Evolutionary conservation across 2,797 vertebrate species (phyloP).

Genomic region (Hylomyscus alleni): DNA sequence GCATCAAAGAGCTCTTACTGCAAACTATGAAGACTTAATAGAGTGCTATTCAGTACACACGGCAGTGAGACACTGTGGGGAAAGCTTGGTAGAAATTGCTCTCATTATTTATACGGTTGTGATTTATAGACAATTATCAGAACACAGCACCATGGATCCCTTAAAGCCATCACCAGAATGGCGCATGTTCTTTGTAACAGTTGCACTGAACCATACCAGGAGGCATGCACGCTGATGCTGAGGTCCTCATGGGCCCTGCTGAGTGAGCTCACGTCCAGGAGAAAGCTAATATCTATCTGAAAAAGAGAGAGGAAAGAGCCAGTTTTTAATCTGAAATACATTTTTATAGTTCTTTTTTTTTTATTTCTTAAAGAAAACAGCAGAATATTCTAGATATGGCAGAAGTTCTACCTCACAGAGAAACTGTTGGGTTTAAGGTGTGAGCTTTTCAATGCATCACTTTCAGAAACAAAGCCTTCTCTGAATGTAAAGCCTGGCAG

Average conservation of each 20-base stretch:
- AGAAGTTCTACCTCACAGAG: background rate
- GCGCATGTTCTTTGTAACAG: background rate
- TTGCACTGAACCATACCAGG: constrained; percentile 90
- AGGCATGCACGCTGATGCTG: constrained; percentile 90
- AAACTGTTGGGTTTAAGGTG: background rate
- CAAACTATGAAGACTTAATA: background rate
- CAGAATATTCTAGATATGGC: background rate
- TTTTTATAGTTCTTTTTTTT: background rate
- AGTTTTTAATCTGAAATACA: background rate
- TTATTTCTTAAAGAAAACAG: background rate
- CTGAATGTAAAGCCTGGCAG: constrained; percentile 30
- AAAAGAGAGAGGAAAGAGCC: constrained; percentile 64
- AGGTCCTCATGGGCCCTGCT: constrained; percentile 92
- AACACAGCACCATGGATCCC: background rate
- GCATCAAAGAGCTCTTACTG: constrained; percentile 37
- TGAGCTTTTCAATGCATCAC: background rate
- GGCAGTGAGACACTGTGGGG: constrained; percentile 21
- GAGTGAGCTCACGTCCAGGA: constrained; percentile 94
- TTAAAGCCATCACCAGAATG: background rate
- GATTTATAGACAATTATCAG: constrained; percentile 32
- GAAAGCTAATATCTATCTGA: constrained; percentile 94
- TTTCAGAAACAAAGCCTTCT: constrained; percentile 66
- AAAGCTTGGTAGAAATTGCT: constrained; percentile 22
- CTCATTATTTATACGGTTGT: constrained; percentile 41
- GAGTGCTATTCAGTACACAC: constrained; percentile 33